A percentile compares a stretch with the other conserved stretches of the same genome.
Evolutionary conservation across 2,113 vertebrate genomes (phyloP).

Genomic region (Sinosuthora webbiana): DNA sequence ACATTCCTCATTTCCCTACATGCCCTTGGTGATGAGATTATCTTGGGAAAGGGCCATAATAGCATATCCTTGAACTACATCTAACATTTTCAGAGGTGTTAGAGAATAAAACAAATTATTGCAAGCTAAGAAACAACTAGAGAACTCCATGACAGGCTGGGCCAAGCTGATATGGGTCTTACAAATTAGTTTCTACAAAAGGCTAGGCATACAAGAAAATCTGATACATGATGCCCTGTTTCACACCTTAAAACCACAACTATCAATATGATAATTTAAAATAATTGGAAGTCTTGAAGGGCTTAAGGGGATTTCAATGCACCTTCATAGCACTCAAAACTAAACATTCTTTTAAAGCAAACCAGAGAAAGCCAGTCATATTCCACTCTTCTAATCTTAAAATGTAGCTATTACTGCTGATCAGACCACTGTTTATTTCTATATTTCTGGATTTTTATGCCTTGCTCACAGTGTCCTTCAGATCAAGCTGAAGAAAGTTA

Average conservation of each 20-base stretch:
- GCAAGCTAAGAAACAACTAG: neutral
- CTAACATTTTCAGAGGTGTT: neutral
- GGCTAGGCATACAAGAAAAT: neutral
- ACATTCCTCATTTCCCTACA: neutral
- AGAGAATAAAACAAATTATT: neutral
- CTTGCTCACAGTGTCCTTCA: neutral
- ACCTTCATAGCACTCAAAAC: neutral
- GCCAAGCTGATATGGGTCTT: neutral
- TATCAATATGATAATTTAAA: neutral
- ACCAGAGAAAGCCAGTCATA: neutral
- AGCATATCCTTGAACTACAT: neutral
- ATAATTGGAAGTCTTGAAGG: neutral
- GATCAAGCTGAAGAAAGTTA: neutral
- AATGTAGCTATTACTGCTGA: neutral
- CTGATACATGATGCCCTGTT: neutral
- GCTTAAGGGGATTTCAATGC: neutral
- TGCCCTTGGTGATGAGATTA: neutral
- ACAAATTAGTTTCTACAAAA: neutral
- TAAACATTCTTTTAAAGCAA: neutral
- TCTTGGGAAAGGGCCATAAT: neutral
- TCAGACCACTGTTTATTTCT: neutral
- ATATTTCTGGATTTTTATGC: neutral
- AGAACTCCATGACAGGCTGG: neutral
- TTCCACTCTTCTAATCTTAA: neutral
- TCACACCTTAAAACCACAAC: neutral